Percentiles rank a stretch among this genome's conserved stretches.
Conservation (phyloP, 2,113 vertebrate genomes). For the Nipponia nippon region DNA sequence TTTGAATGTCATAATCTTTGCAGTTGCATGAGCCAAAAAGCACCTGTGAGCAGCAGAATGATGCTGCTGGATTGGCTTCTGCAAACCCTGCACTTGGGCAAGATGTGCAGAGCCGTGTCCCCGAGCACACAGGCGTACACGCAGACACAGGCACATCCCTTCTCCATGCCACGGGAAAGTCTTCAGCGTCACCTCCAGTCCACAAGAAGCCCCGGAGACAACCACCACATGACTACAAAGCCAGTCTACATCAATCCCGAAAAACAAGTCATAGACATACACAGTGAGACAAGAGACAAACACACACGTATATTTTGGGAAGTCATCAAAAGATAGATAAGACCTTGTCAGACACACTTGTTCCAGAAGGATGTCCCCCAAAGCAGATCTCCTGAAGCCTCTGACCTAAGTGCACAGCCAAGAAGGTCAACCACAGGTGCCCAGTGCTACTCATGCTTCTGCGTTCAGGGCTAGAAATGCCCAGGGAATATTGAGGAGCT, state of each 20-base stretch:
- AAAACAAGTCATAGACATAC: fast-evolving
- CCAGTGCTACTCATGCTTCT: neutral
- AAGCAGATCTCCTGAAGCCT: neutral
- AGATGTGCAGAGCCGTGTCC: neutral
- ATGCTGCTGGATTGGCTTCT: neutral
- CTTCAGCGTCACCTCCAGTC: neutral
- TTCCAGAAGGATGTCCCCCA: neutral
- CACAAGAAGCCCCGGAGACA: neutral
- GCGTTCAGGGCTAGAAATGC: neutral
- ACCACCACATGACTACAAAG: neutral
- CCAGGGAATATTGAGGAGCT: neutral
- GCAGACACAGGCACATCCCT: neutral
- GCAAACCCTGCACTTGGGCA: neutral
- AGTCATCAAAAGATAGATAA: neutral
- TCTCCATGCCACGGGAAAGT: neutral
- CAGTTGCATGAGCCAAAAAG: neutral
- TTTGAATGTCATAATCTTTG: slow-evolving; percentile 5
- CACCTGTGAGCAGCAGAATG: neutral
- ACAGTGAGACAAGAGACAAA: neutral
- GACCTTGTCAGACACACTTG: neutral
- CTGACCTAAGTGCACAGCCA: neutral
- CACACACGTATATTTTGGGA: neutral
- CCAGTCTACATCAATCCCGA: neutral
- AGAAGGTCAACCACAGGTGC: neutral
- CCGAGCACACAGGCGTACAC: too few relatives aligned